These are phyloP conservation scores for Cyclura pinguis DNA, from an alignment of 2,797 vertebrate genomes.

Conservation along the genomic window DNA sequence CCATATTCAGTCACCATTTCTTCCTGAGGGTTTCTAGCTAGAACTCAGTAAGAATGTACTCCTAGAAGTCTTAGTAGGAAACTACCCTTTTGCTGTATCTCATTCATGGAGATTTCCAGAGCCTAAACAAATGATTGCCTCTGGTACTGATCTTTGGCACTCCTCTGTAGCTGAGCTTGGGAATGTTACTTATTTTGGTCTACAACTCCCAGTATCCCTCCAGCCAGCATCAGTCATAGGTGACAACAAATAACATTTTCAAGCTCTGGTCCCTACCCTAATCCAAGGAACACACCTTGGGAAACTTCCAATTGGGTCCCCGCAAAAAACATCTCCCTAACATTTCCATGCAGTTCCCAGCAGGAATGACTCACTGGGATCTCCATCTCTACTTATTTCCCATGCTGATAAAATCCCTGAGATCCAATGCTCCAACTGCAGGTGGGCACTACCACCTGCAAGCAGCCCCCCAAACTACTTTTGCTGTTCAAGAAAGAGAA, in stretches of 20 bases:
- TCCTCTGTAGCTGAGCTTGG: too few species aligned
- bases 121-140: not conserved
- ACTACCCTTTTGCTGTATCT: not conserved
- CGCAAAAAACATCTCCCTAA: not conserved
- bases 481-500: conserved; percentile 10
- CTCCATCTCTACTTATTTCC: not conserved
- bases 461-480: not conserved
- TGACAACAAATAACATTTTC: too few species aligned
- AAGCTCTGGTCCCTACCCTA: not conserved
- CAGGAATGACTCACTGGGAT: not conserved
- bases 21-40: not conserved
- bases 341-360: not conserved
- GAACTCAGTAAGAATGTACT: not conserved
- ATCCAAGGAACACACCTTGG: not conserved
- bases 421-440: conserved; percentile 15
- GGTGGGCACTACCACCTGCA: not conserved
- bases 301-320: not conserved
- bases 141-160: not conserved
- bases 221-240: too few species aligned
- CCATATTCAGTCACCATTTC: not conserved
- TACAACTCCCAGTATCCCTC: too few species aligned
- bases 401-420: conserved; percentile 33
- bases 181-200: too few species aligned
- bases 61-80: not conserved
- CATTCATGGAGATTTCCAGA: not conserved